phyloP scores from a whole-genome alignment of 2,888 invertebrate species.

The Perithous albicinctus region DNA sequence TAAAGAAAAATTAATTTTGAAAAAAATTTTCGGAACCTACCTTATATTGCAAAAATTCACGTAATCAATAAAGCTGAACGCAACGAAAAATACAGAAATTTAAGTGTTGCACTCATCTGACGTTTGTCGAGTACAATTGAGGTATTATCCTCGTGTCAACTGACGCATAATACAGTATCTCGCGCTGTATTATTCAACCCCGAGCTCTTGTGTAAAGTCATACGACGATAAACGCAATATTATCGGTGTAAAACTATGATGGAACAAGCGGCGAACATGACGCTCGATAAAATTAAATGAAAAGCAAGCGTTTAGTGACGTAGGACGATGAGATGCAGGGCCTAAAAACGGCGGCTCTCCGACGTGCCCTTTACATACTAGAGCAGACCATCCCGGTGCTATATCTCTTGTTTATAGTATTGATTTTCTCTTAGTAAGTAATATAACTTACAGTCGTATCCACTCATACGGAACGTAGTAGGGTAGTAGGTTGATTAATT shows the following conservation, averaged over 20 bases:
- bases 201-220: background rate
- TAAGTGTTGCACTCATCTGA: background rate
- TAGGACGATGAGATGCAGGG: conserved; percentile 1
- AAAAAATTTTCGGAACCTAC: background rate
- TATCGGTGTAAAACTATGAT: background rate
- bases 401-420: conserved; percentile 55
- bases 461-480: conserved; percentile 40
- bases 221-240: background rate
- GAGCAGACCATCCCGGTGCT: conserved; percentile 15
- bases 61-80: background rate
- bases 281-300: conserved; percentile 1
- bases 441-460: conserved; percentile 25
- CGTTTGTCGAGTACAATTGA: background rate
- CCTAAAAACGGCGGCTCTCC: conserved; percentile 5
- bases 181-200: background rate
- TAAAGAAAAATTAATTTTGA: background rate
- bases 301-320: background rate
- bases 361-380: conserved; percentile 1
- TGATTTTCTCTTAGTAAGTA: conserved; percentile 55
- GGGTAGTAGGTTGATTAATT: too few species aligned
- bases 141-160: background rate
- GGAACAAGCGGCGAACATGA: background rate
- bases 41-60: background rate
- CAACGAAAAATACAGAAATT: background rate
- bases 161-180: background rate